phyloP scores from a whole-genome alignment of 2,888 invertebrate species.

The Apodemia duryi region DNA sequence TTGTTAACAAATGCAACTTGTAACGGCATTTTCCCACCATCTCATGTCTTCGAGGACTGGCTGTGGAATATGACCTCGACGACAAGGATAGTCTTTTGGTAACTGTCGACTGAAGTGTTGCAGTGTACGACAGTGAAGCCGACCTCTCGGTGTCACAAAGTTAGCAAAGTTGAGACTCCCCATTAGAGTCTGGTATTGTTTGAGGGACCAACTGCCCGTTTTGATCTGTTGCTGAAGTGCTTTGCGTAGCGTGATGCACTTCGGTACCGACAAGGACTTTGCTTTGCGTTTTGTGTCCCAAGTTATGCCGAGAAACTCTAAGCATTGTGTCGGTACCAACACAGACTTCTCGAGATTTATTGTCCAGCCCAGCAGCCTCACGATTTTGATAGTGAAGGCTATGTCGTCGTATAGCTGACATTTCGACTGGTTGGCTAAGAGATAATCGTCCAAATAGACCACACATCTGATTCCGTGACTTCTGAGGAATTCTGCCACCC shows the following conservation, averaged over 20 bases:
- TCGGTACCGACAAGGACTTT: constrained; percentile 28
- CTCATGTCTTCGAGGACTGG: constrained; percentile 22
- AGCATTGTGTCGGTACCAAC: constrained; percentile 25
- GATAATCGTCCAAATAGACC: constrained; percentile 37
- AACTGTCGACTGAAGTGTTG: constrained; percentile 26
- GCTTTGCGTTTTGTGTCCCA: constrained; percentile 30
- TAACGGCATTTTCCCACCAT: constrained; percentile 26
- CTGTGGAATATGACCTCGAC: constrained; percentile 13
- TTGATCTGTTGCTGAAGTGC: constrained; percentile 23
- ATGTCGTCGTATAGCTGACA: constrained; percentile 1
- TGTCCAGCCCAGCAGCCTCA: constrained; percentile 27
- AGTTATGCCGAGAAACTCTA: constrained; percentile 31
- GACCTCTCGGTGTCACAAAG: constrained; percentile 24
- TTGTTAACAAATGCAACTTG: constrained; percentile 25
- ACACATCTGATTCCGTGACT: constrained; percentile 30
- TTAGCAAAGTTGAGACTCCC: constrained; percentile 34
- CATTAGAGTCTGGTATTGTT: constrained; percentile 29
- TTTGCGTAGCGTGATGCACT: constrained; percentile 30
- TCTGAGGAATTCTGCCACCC: constrained; percentile 33
- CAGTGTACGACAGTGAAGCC: constrained; percentile 28
- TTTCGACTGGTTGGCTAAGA: constrained; percentile 24
- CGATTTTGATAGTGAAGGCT: constrained; percentile 18
- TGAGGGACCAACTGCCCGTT: constrained; percentile 28
- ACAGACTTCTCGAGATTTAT: constrained; percentile 30
- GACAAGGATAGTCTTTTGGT: constrained; percentile 18